A percentile compares a stretch with the other conserved stretches of the same genome.
These are phyloP conservation scores for Burhinus oedicnemus DNA, from an alignment of 2,113 vertebrate genomes.

Conservation along the genomic window DNA sequence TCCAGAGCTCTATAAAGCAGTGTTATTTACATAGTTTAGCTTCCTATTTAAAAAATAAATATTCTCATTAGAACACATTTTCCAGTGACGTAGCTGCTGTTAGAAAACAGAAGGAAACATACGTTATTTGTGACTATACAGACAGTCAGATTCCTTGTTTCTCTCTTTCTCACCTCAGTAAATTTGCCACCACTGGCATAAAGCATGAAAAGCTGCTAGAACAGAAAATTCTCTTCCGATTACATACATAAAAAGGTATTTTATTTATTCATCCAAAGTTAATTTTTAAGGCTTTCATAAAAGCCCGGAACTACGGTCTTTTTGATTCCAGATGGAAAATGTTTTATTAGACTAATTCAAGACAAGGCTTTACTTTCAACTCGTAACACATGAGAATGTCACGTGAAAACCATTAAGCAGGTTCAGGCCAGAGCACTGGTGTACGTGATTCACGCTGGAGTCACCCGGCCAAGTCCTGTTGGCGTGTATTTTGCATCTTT, in stretches of 20 bases:
- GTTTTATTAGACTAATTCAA: background rate
- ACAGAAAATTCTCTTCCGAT: background rate
- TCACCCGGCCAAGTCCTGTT: background rate
- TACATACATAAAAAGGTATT: background rate
- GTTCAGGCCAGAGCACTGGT: background rate
- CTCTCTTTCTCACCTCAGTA: background rate
- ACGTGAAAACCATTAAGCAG: background rate
- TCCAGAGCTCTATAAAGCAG: background rate
- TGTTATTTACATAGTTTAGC: background rate
- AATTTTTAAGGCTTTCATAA: background rate
- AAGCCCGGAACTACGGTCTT: background rate
- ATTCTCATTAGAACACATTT: background rate
- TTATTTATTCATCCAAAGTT: background rate
- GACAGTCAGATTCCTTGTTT: background rate
- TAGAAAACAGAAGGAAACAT: background rate
- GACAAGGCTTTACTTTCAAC: background rate
- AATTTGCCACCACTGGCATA: background rate
- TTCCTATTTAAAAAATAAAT: background rate
- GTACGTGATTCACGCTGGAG: background rate
- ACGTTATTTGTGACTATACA: background rate
- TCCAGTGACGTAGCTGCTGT: background rate
- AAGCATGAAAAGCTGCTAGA: background rate
- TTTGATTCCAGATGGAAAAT: background rate
- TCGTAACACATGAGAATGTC: background rate
- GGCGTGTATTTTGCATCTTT: background rate